Evolutionary conservation across 2,113 vertebrate genomes (phyloP).

Genomic region (Typhlomys cinereus): DNA sequence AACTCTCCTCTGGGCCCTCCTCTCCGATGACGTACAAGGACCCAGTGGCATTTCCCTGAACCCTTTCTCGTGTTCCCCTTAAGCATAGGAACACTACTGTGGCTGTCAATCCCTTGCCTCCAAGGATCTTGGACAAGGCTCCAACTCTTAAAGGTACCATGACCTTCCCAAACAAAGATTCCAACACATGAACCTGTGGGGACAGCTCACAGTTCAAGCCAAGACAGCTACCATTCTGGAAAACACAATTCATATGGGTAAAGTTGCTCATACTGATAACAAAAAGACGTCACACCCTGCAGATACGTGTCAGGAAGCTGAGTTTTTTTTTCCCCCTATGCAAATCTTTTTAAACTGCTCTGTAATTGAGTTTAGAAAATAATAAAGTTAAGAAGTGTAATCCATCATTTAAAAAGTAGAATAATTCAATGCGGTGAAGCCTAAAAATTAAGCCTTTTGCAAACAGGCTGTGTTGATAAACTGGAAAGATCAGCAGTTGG

Average conservation of each 20-base stretch:
- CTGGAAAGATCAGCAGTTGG: slow-evolving; percentile 60
- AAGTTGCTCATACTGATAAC: neutral
- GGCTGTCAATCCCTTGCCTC: too few relatives aligned
- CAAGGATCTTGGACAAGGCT: too few relatives aligned
- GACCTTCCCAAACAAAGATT: too few relatives aligned
- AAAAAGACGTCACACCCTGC: neutral
- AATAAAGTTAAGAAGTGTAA: slow-evolving; percentile 58
- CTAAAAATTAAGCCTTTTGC: slow-evolving; percentile 62
- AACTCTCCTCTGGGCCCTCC: too few relatives aligned
- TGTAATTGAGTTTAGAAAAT: slow-evolving; percentile 49
- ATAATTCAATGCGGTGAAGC: slow-evolving; percentile 61
- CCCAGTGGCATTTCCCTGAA: too few relatives aligned
- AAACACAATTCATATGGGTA: neutral
- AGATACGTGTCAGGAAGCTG: neutral
- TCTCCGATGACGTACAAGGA: too few relatives aligned
- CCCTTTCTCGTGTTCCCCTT: too few relatives aligned
- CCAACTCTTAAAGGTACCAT: too few relatives aligned
- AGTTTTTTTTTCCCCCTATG: slow-evolving; percentile 52
- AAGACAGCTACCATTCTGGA: neutral
- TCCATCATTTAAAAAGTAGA: slow-evolving; percentile 63
- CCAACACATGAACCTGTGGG: too few relatives aligned
- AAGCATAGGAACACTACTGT: too few relatives aligned
- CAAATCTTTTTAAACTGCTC: slow-evolving; percentile 47
- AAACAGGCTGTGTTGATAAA: slow-evolving; percentile 67
- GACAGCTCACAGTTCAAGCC: too few relatives aligned